These are phyloP conservation scores for Chloroclysta siterata DNA, from an alignment of 2,888 invertebrate species.

Conservation along the genomic window DNA sequence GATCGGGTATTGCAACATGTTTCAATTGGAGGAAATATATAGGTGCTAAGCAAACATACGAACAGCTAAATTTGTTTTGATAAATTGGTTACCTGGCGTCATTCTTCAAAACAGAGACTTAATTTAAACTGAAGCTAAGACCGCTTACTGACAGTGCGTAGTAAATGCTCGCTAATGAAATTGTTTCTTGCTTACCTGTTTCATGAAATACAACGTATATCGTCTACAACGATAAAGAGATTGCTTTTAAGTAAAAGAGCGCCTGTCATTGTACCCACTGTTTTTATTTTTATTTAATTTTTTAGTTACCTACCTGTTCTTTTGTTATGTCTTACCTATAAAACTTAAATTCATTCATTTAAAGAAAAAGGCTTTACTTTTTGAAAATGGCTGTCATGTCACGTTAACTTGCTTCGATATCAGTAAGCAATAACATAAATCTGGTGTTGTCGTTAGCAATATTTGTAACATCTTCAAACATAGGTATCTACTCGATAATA, in stretches of 20 bases:
- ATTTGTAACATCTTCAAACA: constrained; percentile 57
- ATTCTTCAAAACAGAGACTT: constrained; percentile 56
- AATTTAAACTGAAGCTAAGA: constrained; percentile 21
- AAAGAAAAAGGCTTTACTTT: too few relatives aligned
- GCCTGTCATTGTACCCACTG: too few relatives aligned
- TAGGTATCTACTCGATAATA: constrained; percentile 39
- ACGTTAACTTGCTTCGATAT: too few relatives aligned
- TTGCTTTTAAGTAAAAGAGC: too few relatives aligned
- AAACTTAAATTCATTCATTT: too few relatives aligned
- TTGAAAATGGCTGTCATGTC: too few relatives aligned
- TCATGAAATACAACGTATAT: too few relatives aligned
- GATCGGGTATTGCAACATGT: constrained; percentile 57
- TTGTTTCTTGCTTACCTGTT: not conserved
- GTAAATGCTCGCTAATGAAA: not conserved
- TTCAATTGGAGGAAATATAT: constrained; percentile 52
- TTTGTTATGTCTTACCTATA: too few relatives aligned
- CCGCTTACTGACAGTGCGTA: not conserved
- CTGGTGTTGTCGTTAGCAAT: not conserved
- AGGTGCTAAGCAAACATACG: constrained; percentile 56
- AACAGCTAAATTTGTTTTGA: constrained; percentile 54
- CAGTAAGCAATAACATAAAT: too few relatives aligned
- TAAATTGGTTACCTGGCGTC: constrained; percentile 54
- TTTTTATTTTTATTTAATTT: too few relatives aligned
- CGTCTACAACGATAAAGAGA: too few relatives aligned
- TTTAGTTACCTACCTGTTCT: too few relatives aligned